phyloP scores from a whole-genome alignment of 2,113 vertebrate species.

The Marcusenius ussheri region DNA sequence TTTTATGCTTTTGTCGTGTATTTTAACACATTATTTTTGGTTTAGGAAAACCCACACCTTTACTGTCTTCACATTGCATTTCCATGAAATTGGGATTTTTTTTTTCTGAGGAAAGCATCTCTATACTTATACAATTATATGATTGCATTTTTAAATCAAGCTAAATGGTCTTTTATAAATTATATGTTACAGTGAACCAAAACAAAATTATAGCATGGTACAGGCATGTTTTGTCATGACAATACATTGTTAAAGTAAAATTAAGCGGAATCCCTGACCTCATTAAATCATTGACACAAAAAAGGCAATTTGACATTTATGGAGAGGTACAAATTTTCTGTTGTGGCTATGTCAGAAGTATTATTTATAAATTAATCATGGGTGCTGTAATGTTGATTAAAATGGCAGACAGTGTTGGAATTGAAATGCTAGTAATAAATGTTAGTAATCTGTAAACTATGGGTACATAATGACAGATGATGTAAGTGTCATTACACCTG shows the following conservation, averaged over 20 bases:
- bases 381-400: background rate
- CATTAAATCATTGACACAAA: background rate
- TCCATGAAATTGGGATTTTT: background rate
- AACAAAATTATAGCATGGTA: background rate
- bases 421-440: background rate
- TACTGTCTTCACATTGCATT: background rate
- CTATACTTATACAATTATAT: background rate
- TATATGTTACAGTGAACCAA: background rate
- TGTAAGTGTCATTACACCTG: background rate
- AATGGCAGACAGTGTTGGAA: background rate
- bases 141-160: background rate
- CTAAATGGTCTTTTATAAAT: background rate
- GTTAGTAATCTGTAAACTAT: background rate
- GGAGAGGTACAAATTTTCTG: background rate
- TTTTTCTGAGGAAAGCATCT: background rate
- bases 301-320: background rate
- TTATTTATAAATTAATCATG: background rate
- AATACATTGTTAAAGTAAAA: background rate
- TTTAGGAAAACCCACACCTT: background rate
- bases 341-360: background rate
- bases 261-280: background rate
- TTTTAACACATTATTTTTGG: background rate
- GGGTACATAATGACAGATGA: background rate
- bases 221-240: background rate
- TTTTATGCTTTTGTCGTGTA: background rate